These are phyloP conservation scores for Operophtera brumata DNA, from an alignment of 2,888 invertebrate species.

Conservation along the genomic window DNA sequence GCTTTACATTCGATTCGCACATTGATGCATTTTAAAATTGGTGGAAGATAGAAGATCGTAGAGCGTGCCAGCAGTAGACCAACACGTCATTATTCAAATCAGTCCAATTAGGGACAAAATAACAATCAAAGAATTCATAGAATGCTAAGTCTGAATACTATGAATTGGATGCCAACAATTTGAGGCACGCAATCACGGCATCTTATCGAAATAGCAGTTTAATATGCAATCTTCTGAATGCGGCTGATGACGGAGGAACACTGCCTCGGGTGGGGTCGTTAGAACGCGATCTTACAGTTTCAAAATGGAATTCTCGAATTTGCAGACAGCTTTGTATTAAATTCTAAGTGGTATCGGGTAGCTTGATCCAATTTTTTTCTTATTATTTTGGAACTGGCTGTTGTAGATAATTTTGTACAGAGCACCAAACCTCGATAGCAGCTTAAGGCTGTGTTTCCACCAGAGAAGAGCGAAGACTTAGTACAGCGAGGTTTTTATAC, in stretches of 20 bases:
- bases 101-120: conserved; percentile 22
- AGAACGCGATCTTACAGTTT: conserved; percentile 33
- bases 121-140: conserved; percentile 37
- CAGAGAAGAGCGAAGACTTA: too few species aligned
- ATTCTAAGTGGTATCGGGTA: background rate
- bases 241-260: conserved; percentile 34
- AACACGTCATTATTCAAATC: conserved; percentile 23
- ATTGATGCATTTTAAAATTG: too few species aligned
- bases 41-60: too few species aligned
- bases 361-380: background rate
- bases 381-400: too few species aligned
- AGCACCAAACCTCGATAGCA: too few species aligned
- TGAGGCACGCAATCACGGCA: conserved; percentile 58
- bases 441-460: too few species aligned
- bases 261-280: conserved; percentile 56
- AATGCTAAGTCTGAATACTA: conserved; percentile 43
- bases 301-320: conserved; percentile 27
- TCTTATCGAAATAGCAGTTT: conserved; percentile 46
- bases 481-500: too few species aligned
- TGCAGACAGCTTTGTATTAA: background rate
- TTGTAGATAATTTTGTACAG: too few species aligned
- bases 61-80: background rate
- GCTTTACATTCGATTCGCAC: too few species aligned
- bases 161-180: conserved; percentile 46
- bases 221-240: conserved; percentile 48